Percentiles rank a stretch among this genome's conserved stretches.
Evolutionary conservation across 2,888 invertebrate genomes (phyloP).

Genomic region (Tortricodes alternella): DNA sequence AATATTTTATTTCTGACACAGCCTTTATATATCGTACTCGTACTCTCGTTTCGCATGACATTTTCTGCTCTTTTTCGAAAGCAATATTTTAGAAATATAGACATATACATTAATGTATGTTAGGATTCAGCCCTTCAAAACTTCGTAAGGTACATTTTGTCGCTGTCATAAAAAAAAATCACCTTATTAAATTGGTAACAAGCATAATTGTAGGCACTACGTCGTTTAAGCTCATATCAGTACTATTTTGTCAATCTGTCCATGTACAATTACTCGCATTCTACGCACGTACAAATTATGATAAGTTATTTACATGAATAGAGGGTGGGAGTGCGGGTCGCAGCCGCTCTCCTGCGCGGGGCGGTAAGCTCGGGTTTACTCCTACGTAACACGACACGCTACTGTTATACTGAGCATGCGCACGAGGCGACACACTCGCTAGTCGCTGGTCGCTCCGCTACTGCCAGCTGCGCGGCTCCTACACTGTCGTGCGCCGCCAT

Average conservation of each 20-base stretch:
- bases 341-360: slow-evolving; percentile 2
- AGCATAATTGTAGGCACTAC: slow-evolving; percentile 85
- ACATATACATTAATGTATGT: slow-evolving; percentile 16
- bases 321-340: slow-evolving; percentile 35
- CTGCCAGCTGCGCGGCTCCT: too few relatives aligned
- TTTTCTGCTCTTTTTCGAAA: slow-evolving; percentile 16
- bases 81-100: slow-evolving; percentile 23
- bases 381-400: too few relatives aligned
- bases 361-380: slow-evolving; percentile 17
- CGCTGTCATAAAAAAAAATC: slow-evolving; percentile 50
- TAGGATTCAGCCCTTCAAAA: slow-evolving; percentile 39
- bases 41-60: slow-evolving; percentile 17
- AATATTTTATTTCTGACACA: slow-evolving; percentile 33
- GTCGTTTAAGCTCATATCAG: slow-evolving; percentile 86
- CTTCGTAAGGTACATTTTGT: slow-evolving; percentile 55
- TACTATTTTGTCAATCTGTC: slow-evolving; percentile 78
- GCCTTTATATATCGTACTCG: slow-evolving; percentile 32
- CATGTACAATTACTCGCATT: slow-evolving; percentile 72
- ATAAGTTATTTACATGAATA: slow-evolving; percentile 64
- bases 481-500: not conserved
- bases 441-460: too few relatives aligned
- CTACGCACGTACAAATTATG: slow-evolving; percentile 72
- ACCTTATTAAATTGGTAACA: slow-evolving; percentile 65
- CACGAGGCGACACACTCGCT: too few relatives aligned
- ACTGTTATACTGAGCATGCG: too few relatives aligned